phyloP scores from a whole-genome alignment of 2,888 invertebrate genomes.

The Drosophila fulvimacula region DNA sequence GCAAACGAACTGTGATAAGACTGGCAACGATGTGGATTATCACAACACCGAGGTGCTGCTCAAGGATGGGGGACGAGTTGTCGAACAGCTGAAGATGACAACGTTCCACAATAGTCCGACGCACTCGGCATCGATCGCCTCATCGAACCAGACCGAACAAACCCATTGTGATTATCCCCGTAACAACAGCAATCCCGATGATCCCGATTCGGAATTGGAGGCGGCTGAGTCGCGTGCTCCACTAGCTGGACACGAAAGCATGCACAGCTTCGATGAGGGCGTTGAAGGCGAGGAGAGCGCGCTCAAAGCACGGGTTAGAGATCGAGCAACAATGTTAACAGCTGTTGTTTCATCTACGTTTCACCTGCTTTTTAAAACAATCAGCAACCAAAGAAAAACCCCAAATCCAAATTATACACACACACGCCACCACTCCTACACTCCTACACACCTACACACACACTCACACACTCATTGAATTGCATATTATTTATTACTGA shows the following conservation, averaged over 20 bases:
- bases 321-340: conserved; percentile 37
- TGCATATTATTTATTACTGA: conserved; percentile 23
- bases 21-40: conserved; percentile 60
- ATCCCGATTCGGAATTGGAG: conserved; percentile 39
- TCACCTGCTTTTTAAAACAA: conserved; percentile 62
- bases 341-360: conserved; percentile 64
- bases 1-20: conserved; percentile 73
- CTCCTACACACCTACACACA: conserved; percentile 18
- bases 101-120: conserved; percentile 73
- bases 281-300: conserved; percentile 65
- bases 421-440: neutral
- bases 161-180: conserved; percentile 77
- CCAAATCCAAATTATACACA: conserved; percentile 20
- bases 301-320: conserved; percentile 84
- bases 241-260: conserved; percentile 66
- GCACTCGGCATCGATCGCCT: conserved; percentile 67
- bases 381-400: conserved; percentile 15
- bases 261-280: conserved; percentile 43
- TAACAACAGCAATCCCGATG: conserved; percentile 39
- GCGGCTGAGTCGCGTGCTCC: conserved; percentile 52
- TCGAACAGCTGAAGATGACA: conserved; percentile 73
- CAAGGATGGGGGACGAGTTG: conserved; percentile 60
- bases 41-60: conserved; percentile 76
- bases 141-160: conserved; percentile 82
- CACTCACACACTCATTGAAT: conserved; percentile 19